These are phyloP conservation scores for Mormoops blainvillei DNA, from an alignment of 2,113 vertebrate species.

Conservation along the genomic window DNA sequence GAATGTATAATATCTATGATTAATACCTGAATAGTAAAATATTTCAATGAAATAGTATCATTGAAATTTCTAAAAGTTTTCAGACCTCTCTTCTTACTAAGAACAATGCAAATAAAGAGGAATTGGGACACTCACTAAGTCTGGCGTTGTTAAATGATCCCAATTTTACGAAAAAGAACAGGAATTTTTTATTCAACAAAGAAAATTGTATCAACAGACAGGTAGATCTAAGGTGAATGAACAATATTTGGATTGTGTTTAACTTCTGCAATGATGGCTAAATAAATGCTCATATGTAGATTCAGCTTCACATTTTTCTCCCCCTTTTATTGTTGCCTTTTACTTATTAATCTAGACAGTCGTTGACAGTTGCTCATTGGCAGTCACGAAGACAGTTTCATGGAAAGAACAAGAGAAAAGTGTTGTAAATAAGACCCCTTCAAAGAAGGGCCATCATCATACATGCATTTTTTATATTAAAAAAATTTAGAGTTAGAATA, in stretches of 20 bases:
- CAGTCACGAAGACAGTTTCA: background rate
- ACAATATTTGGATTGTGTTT: background rate
- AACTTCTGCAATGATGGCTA: background rate
- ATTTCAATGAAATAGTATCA: background rate
- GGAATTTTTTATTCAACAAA: background rate
- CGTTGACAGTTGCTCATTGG: background rate
- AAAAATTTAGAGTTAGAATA: background rate
- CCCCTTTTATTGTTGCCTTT: background rate
- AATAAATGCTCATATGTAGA: background rate
- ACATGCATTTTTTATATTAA: conserved; percentile 30
- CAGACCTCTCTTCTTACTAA: background rate
- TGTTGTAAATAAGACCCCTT: background rate
- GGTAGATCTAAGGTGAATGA: background rate
- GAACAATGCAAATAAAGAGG: background rate
- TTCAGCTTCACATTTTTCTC: background rate
- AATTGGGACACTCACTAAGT: background rate
- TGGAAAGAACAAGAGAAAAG: background rate
- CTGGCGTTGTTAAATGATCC: background rate
- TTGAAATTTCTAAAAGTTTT: background rate
- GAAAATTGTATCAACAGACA: background rate
- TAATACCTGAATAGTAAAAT: background rate
- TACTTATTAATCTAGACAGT: background rate
- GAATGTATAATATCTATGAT: background rate
- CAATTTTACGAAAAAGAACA: background rate
- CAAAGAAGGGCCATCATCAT: background rate